phyloP scores from a whole-genome alignment of 2,797 vertebrate genomes.

The Enteromius unitaeniatus region DNA sequence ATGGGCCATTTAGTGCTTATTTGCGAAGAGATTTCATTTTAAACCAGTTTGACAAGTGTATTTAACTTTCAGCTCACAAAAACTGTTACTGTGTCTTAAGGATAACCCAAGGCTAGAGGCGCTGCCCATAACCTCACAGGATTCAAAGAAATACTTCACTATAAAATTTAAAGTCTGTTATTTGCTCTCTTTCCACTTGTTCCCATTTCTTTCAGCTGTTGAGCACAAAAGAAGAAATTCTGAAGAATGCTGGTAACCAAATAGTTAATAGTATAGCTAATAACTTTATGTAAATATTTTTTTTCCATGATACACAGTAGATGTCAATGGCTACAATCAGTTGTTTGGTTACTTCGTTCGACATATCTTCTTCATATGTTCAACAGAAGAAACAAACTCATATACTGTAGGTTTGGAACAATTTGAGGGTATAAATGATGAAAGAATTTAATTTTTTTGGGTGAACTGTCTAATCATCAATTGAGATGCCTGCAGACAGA shows the following conservation, averaged over 20 bases:
- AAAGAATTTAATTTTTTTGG: not conserved
- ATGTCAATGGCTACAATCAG: not conserved
- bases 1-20: not conserved
- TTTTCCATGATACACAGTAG: not conserved
- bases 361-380: not conserved
- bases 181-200: not conserved
- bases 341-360: not conserved
- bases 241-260: not conserved
- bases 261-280: not conserved
- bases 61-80: not conserved
- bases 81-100: not conserved
- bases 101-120: not conserved
- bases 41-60: not conserved
- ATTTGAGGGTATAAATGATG: not conserved
- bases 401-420: not conserved
- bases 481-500: not conserved
- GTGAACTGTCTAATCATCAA: constrained; percentile 3
- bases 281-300: not conserved
- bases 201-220: not conserved
- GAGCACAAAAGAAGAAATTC: not conserved
- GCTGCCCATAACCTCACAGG: not conserved
- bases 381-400: not conserved
- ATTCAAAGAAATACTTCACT: not conserved
- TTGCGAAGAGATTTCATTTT: not conserved
- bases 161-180: not conserved